Conservation (phyloP, 1,140 invertebrate genomes). For the Manduca sexta region DNA sequence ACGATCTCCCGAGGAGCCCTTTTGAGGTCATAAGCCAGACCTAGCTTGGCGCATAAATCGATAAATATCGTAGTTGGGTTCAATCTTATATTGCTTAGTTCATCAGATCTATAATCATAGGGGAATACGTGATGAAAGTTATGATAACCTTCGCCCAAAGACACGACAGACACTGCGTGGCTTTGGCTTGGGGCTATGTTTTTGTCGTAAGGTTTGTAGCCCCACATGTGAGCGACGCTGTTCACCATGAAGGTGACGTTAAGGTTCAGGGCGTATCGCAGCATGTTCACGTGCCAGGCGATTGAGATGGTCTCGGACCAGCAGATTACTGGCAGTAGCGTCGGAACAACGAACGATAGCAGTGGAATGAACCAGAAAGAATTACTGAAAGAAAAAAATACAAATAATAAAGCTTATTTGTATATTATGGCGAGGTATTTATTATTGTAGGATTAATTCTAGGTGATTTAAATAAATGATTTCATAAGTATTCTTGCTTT, state of each 20-base stretch:
- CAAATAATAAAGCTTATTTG: not conserved
- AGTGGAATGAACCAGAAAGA: conserved; percentile 84
- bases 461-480: too few species aligned
- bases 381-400: conserved; percentile 45
- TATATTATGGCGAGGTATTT: not conserved
- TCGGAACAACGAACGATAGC: conserved; percentile 80
- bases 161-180: conserved; percentile 75
- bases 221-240: conserved; percentile 91
- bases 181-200: conserved; percentile 82
- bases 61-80: conserved; percentile 77
- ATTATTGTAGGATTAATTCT: too few species aligned
- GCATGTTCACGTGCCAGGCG: conserved; percentile 86
- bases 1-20: conserved; percentile 61
- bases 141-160: conserved; percentile 35
- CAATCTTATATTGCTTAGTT: conserved; percentile 35
- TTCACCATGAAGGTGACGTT: conserved; percentile 95
- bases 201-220: conserved; percentile 90
- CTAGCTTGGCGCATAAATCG: conserved; percentile 73
- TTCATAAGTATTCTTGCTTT: too few species aligned
- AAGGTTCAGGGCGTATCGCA: conserved; percentile 86
- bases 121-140: conserved; percentile 13
- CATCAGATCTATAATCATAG: conserved; percentile 7
- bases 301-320: conserved; percentile 86
- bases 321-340: conserved; percentile 81
- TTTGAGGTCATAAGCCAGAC: conserved; percentile 8